These are phyloP conservation scores for Chelonus formosanus DNA, from an alignment of 2,888 invertebrate species.

Conservation along the genomic window DNA sequence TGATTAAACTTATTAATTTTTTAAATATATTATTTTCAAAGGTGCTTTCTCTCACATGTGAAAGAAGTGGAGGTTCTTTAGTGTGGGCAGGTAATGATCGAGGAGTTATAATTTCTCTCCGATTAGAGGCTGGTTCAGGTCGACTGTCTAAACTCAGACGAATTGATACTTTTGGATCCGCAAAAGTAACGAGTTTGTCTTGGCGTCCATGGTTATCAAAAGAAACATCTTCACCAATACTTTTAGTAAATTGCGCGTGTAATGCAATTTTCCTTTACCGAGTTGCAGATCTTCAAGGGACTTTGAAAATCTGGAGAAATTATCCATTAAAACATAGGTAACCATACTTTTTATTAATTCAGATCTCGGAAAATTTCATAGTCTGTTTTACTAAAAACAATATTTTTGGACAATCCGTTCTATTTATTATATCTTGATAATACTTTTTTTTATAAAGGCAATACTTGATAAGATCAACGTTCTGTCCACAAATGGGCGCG, in stretches of 20 bases:
- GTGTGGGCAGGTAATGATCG: constrained; percentile 86
- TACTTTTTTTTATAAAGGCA: constrained; percentile 47
- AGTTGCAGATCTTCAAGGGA: constrained; percentile 69
- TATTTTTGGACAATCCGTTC: background rate
- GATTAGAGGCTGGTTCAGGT: constrained; percentile 74
- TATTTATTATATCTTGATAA: constrained; percentile 4
- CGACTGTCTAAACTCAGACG: constrained; percentile 75
- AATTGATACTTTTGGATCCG: constrained; percentile 69
- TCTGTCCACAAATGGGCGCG: constrained; percentile 74
- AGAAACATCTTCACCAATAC: constrained; percentile 76
- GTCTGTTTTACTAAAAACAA: background rate
- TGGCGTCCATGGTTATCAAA: constrained; percentile 85
- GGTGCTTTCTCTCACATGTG: constrained; percentile 77
- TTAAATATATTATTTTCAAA: constrained; percentile 36
- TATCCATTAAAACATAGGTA: constrained; percentile 69
- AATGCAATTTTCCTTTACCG: constrained; percentile 77
- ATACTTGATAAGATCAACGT: constrained; percentile 75
- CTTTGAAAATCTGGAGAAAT: constrained; percentile 67
- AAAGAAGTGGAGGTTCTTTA: constrained; percentile 73
- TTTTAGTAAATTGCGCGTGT: constrained; percentile 81
- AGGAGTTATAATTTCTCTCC: constrained; percentile 77
- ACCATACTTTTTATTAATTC: constrained; percentile 21
- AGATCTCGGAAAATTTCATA: constrained; percentile 6
- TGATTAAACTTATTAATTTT: background rate
- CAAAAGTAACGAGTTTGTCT: constrained; percentile 77